Evolutionary conservation across 1,140 invertebrate species (phyloP).

Genomic region (Drosophila simulans): DNA sequence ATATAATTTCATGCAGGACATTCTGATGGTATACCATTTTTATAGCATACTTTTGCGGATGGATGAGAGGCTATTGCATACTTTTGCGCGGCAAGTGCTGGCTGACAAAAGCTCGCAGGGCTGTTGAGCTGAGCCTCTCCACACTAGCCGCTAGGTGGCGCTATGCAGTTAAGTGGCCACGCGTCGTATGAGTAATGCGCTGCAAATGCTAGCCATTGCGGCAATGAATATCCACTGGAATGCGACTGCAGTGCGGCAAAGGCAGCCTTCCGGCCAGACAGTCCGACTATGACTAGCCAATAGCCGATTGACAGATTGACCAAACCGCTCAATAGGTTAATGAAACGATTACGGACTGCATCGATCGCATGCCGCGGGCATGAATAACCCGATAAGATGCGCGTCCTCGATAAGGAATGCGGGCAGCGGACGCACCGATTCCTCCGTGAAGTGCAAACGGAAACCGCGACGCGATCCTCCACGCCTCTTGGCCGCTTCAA

Average conservation of each 20-base stretch:
- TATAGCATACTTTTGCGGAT: neutral
- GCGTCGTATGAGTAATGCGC: conserved; percentile 54
- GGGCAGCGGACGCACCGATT: conserved; percentile 18
- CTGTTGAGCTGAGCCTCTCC: neutral
- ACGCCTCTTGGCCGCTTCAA: neutral
- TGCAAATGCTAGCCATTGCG: neutral
- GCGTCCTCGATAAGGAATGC: conserved; percentile 18
- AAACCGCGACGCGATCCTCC: conserved; percentile 6
- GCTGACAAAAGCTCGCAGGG: neutral
- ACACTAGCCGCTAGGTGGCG: neutral
- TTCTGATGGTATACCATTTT: no score
- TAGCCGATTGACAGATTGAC: neutral
- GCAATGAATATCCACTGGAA: neutral
- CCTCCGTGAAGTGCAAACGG: conserved; percentile 40
- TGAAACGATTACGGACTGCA: neutral
- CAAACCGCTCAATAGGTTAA: neutral
- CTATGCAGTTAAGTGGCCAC: conserved; percentile 1
- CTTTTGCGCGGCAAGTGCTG: neutral
- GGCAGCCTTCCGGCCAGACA: neutral
- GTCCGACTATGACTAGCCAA: conserved; percentile 2
- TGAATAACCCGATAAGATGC: conserved; percentile 54
- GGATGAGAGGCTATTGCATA: neutral
- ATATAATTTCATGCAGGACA: neutral
- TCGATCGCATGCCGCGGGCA: conserved; percentile 27
- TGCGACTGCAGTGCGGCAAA: neutral